These are phyloP conservation scores for Phragmatobia fuliginosa DNA, from an alignment of 2,888 invertebrate genomes.

Conservation along the genomic window DNA sequence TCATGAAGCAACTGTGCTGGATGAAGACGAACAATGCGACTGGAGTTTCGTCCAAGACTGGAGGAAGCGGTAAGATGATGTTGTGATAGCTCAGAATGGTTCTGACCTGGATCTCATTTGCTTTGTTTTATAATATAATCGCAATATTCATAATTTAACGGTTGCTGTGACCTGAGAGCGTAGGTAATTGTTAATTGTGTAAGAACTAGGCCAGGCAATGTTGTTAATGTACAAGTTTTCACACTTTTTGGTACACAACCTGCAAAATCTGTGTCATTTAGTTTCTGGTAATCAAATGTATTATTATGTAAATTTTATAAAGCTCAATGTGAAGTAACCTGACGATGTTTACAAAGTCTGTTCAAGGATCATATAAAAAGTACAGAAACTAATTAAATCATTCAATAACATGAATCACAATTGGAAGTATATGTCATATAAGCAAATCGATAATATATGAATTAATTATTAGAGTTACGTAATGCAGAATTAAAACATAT, in stretches of 20 bases:
- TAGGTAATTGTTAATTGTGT: conserved; percentile 68
- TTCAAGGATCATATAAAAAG: not conserved
- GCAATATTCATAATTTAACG: conserved; percentile 62
- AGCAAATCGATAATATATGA: not conserved
- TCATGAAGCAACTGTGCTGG: conserved; percentile 79
- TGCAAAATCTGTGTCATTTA: conserved; percentile 32
- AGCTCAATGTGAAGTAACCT: not conserved
- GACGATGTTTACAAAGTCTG: not conserved
- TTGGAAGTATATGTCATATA: not conserved
- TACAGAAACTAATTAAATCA: not conserved
- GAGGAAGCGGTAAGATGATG: conserved; percentile 87
- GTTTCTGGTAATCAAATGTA: conserved; percentile 12
- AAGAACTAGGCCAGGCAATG: conserved; percentile 60
- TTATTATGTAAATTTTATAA: conserved; percentile 6
- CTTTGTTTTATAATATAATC: conserved; percentile 66
- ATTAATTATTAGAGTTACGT: not conserved
- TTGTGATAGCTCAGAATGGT: conserved; percentile 53
- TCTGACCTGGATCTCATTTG: conserved; percentile 64
- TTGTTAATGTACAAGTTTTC: conserved; percentile 30
- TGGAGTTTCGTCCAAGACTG: conserved; percentile 92
- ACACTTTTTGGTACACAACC: conserved; percentile 23
- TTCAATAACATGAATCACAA: not conserved
- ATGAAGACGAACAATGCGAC: conserved; percentile 87
- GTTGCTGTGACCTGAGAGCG: conserved; percentile 63
- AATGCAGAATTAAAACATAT: not conserved